These are phyloP conservation scores for Brachionus paranguensis DNA, from an alignment of 1,140 invertebrate species.

Conservation along the genomic window DNA sequence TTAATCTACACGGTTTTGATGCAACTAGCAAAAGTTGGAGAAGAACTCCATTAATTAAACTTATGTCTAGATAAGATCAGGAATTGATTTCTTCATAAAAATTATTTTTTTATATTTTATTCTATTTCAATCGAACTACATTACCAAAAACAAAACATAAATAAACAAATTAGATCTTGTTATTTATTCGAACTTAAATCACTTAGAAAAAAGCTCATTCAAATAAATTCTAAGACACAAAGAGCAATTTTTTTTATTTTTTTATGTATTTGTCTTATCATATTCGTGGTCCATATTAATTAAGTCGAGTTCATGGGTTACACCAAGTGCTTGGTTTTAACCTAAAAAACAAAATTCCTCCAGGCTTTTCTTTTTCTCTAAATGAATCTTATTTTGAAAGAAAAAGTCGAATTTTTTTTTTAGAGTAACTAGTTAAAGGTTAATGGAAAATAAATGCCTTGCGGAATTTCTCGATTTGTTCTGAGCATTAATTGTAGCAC, in stretches of 20 bases:
- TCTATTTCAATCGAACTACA: not conserved
- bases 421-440: not conserved
- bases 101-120: not conserved
- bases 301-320: not conserved
- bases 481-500: too few relatives aligned
- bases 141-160: not conserved
- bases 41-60: conserved; percentile 31
- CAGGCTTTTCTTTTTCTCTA: not conserved
- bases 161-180: conserved; percentile 27
- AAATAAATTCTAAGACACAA: not conserved
- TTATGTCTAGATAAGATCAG: conserved; percentile 33
- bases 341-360: not conserved
- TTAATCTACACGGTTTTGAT: conserved; percentile 13
- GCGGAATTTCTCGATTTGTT: not conserved
- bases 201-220: not conserved
- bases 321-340: not conserved
- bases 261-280: too few relatives aligned
- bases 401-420: not conserved
- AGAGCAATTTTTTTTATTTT: not conserved
- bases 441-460: not conserved
- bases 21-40: not conserved
- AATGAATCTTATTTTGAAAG: not conserved
- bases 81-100: conserved; percentile 12
- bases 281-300: not conserved
- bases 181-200: not conserved